A percentile compares a stretch with the other conserved stretches of the same genome.
These are phyloP conservation scores for Meloidogyne chitwoodi DNA, from an alignment of 1,140 invertebrate species.

Conservation along the genomic window DNA sequence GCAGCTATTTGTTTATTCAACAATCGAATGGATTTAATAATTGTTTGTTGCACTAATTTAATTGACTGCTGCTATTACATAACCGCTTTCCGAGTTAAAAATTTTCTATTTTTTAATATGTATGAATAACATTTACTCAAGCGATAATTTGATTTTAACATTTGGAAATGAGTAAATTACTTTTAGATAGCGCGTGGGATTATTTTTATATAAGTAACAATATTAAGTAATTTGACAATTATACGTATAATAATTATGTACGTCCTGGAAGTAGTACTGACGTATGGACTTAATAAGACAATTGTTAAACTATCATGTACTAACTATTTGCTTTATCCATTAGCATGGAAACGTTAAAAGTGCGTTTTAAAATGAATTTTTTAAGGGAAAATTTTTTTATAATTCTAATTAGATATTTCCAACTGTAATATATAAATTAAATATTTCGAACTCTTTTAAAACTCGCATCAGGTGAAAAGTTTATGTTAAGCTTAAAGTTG, in stretches of 20 bases:
- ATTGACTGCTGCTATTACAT: background rate
- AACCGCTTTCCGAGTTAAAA: background rate
- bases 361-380: background rate
- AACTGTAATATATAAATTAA: too few species aligned
- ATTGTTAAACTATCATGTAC: too few species aligned
- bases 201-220: background rate
- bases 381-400: background rate
- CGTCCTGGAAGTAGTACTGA: too few species aligned
- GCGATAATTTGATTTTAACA: background rate
- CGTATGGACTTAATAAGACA: too few species aligned
- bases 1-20: too few species aligned
- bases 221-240: background rate
- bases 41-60: background rate
- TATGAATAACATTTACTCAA: background rate
- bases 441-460: too few species aligned
- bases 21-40: too few species aligned
- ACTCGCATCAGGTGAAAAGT: too few species aligned
- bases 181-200: background rate
- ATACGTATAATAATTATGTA: background rate
- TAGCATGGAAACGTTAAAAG: background rate
- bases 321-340: background rate
- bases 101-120: background rate
- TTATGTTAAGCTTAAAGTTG: background rate
- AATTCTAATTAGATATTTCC: background rate
- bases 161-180: background rate